Base-by-base conservation (phyloP, 2,113 vertebrate genomes). In the Rhinopomastus cyanomelas region DNA sequence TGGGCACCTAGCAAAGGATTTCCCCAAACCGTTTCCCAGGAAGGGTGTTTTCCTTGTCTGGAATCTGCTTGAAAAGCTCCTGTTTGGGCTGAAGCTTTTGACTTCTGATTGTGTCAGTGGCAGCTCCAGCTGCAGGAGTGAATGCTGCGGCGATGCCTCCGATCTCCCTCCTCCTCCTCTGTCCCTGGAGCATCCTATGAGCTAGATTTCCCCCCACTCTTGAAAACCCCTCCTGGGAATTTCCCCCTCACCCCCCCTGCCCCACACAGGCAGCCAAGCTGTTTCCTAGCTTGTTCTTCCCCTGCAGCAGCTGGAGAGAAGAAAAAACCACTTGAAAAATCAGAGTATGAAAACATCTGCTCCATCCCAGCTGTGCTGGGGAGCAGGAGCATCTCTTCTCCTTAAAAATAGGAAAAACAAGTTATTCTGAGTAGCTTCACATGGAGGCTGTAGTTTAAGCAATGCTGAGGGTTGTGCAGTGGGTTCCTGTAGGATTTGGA, bases 391-490 rank as follows among this genome's bases (percentile, higher is more conserved):
- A 29, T 32, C 53, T 16, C 13, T 66, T 25, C 57, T 8, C 60
- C 52, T 73, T 27, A 12, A 68, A 82, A 64, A 8, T 1, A 5
- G 29, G 67, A 6, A 69, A 87, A 86, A 18, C 18, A 23, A 86
- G 8, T 84, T 39, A 8, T 52, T 90, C 23, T 29, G 86, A 86
- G 69, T 12, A 19, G 65, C 60, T 88, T 83, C 80, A 23, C 22
- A 5, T 26, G 71, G 17, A 1, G 25, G 48, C 18, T 49, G 49
- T 48, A 46, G 5, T 36, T 88, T 12, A 3, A 66, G 36, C 55
- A 69, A 27, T 0, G 5, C 32, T 1, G 17, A 42, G 78, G 65
- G 56, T 4, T 1, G 1, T 5, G 27, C 27, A 4, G 12, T 6
- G 42, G 8, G 53, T 67, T 6, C 39, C 12, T 10, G 17, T 2